Conservation (phyloP, 2,113 vertebrate genomes). For the Microtus ochrogaster region DNA sequence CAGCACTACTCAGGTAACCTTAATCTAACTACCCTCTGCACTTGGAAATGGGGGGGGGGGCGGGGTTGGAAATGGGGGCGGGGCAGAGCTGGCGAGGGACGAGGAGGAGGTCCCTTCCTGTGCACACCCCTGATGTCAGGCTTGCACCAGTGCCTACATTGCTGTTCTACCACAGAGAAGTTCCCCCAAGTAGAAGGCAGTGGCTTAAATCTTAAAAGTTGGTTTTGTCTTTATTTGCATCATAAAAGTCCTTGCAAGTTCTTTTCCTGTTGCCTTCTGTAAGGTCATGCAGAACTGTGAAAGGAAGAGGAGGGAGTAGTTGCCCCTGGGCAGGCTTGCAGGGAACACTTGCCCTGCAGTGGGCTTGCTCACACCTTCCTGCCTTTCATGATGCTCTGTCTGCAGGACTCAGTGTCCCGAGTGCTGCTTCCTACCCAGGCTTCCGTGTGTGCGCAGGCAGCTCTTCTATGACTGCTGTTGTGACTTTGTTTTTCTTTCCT, state of each 20-base stretch:
- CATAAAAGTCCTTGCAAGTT: neutral
- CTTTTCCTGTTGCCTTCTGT: neutral
- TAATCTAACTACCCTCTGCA: conserved; percentile 21
- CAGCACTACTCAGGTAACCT: conserved; percentile 97
- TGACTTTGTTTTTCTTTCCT: neutral
- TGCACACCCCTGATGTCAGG: neutral
- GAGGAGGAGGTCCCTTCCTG: neutral
- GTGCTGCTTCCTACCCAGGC: neutral
- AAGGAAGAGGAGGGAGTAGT: neutral
- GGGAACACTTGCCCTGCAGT: neutral
- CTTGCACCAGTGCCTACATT: neutral
- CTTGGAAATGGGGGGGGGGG: conserved; percentile 37
- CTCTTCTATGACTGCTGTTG: neutral
- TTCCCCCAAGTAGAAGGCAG: neutral
- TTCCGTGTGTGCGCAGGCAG: neutral
- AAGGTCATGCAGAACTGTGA: neutral
- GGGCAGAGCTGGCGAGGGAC: conserved; percentile 49
- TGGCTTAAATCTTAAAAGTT: conserved; percentile 25
- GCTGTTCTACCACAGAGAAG: neutral
- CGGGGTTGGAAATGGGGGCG: neutral
- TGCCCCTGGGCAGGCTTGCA: neutral
- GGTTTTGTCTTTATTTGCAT: neutral
- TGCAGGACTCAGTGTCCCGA: neutral
- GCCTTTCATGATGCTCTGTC: neutral
- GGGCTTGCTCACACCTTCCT: neutral